Conservation (phyloP, 2,888 invertebrate genomes). For the Eupithecia dodoneata region DNA sequence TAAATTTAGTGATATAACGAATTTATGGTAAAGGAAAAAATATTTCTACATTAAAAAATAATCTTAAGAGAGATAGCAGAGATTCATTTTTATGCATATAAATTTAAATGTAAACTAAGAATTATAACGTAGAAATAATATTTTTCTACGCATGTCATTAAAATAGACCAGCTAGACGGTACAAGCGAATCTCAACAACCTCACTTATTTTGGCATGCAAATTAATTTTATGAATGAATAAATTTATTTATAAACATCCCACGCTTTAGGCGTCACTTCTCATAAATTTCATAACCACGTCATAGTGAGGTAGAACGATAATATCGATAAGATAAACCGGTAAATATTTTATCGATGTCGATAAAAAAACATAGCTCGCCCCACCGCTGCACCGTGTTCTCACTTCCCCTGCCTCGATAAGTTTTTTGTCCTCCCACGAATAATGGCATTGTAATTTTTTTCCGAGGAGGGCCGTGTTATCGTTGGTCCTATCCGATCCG, state of each 20-base stretch:
- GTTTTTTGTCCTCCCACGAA: conserved; percentile 52
- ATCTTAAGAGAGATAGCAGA: not conserved
- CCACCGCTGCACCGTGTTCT: conserved; percentile 41
- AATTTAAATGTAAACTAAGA: not conserved
- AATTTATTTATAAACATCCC: conserved; percentile 28
- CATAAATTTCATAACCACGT: conserved; percentile 24
- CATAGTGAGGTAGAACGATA: conserved; percentile 20
- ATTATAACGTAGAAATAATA: not conserved
- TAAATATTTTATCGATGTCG: conserved; percentile 38
- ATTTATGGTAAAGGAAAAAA: not conserved
- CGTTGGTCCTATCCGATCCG: conserved; percentile 58
- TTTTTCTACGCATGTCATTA: not conserved
- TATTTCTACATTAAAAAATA: not conserved
- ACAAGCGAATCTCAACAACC: not conserved
- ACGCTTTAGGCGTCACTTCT: conserved; percentile 25
- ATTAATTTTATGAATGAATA: conserved; percentile 37
- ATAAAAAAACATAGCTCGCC: conserved; percentile 47
- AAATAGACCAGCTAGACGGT: conserved; percentile 13
- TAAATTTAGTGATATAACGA: not conserved
- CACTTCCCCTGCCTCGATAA: conserved; percentile 62
- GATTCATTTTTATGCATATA: not conserved
- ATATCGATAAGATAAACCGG: conserved; percentile 27
- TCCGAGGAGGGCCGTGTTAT: conserved; percentile 57
- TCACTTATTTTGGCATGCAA: conserved; percentile 31
- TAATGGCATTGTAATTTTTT: conserved; percentile 65